These are phyloP conservation scores for Cephus runcator DNA, from an alignment of 2,888 invertebrate species.

Conservation along the genomic window DNA sequence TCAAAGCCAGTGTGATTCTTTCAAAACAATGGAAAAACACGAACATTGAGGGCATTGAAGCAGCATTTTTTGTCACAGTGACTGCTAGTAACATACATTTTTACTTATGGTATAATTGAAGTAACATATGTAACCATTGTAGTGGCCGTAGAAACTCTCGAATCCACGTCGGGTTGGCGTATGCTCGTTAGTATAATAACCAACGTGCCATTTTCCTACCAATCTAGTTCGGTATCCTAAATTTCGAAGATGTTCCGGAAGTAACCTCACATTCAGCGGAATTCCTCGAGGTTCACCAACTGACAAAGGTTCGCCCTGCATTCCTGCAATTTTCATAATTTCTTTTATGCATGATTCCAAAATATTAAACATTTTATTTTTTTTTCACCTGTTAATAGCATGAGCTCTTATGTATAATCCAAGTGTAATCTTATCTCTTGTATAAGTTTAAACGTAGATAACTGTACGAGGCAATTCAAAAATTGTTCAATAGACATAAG, in stretches of 20 bases:
- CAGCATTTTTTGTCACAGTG: not conserved
- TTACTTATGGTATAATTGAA: conserved; percentile 72
- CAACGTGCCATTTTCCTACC: conserved; percentile 72
- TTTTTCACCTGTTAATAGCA: not conserved
- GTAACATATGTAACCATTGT: conserved; percentile 85
- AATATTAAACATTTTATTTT: too few species aligned
- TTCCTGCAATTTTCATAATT: conserved; percentile 56
- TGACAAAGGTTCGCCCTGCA: conserved; percentile 67
- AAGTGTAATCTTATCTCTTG: too few species aligned
- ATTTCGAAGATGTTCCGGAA: conserved; percentile 67
- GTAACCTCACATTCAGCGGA: conserved; percentile 65
- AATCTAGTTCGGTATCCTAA: conserved; percentile 68
- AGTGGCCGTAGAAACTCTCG: conserved; percentile 85
- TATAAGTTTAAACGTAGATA: too few species aligned
- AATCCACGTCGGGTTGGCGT: conserved; percentile 82
- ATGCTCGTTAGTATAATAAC: conserved; percentile 68
- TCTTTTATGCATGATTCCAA: not conserved
- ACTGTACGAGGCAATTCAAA: too few species aligned
- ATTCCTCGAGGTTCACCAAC: conserved; percentile 67
- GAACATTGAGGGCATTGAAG: conserved; percentile 7
- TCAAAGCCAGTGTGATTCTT: conserved; percentile 62
- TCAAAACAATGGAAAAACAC: not conserved
- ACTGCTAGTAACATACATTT: conserved; percentile 45
- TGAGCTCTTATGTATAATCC: too few species aligned
- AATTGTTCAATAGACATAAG: too few species aligned